A percentile compares a stretch with the other conserved stretches of the same genome.
These are phyloP conservation scores for Holotrichia oblita DNA, from an alignment of 1,140 invertebrate species.

Conservation along the genomic window DNA sequence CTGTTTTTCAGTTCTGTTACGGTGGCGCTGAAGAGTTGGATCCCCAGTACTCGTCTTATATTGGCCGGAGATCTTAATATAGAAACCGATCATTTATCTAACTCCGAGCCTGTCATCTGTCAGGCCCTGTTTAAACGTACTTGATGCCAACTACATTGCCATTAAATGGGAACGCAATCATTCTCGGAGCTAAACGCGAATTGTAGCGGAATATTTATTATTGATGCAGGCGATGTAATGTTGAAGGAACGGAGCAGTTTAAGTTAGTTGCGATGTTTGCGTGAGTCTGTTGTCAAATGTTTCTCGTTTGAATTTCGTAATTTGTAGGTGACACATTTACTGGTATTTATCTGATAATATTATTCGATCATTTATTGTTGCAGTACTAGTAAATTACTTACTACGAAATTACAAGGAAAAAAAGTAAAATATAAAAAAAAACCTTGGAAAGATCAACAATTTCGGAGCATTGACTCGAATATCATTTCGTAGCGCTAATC, in stretches of 20 bases:
- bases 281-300: too few relatives aligned
- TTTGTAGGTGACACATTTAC: too few relatives aligned
- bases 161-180: constrained; percentile 46
- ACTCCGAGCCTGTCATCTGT: constrained; percentile 51
- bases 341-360: too few relatives aligned
- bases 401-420: too few relatives aligned
- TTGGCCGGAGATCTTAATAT: constrained; percentile 49
- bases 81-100: constrained; percentile 54
- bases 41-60: neutral
- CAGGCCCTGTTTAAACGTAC: constrained; percentile 47
- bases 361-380: too few relatives aligned
- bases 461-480: too few relatives aligned
- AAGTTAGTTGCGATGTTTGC: too few relatives aligned
- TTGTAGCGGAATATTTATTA: constrained; percentile 38
- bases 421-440: too few relatives aligned
- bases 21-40: constrained; percentile 33
- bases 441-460: too few relatives aligned
- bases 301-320: too few relatives aligned
- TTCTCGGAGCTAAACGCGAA: constrained; percentile 30
- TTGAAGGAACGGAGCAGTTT: neutral
- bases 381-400: too few relatives aligned
- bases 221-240: neutral
- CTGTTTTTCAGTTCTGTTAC: constrained; percentile 42
- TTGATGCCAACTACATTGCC: constrained; percentile 47
- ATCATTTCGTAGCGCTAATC: too few relatives aligned